Base-by-base conservation (phyloP, 2,888 invertebrate genomes). In the Gastracanthus pulcherrimus region DNA sequence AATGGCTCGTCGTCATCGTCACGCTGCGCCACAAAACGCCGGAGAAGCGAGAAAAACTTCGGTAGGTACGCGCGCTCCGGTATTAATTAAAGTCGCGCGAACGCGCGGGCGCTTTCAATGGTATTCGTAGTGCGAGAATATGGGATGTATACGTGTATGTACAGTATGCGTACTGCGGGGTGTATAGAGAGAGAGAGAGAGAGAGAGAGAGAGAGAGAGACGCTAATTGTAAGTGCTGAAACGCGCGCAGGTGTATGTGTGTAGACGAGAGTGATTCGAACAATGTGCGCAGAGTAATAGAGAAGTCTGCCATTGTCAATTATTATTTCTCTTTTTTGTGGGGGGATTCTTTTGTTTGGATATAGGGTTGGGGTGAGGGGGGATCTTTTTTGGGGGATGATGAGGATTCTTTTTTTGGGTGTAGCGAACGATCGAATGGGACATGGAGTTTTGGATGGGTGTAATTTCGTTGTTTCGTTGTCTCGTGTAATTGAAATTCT, bases 41-140 rank as follows among this genome's bases (percentile, higher is more conserved):
- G 64, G 31, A 51, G 23, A 11, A 34, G 19, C 62, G 16, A n/a
- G 7, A 51, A 66, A 36, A 41, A 29, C 34, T 48, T 75, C 48
- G 7, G 75, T 26, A 55, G 23, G 26, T 58, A 19, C 13, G 6
- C 23, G 9, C 0, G 36, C 29, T 16, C 45, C 29, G 48, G 48
- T 66, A 64, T 75, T 75, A 75, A 64, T 75, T 75, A 66, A 51
- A 75, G 75, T 66, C 48, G 45, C 64, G 29, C 5, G 60, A n/a
- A 19, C 13, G 48, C 60, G 29, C 60, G 34, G 16, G 58, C 36
- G 16, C 31, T 74, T 74, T 62, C 45, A 74, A 74, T 62, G 19
- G 31, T n/a, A n/a, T n/a, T n/a, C n/a, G n/a, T n/a, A n/a, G n/a
- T n/a, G n/a, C n/a, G n/a, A n/a, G n/a, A n/a, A n/a, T n/a, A n/a